Evolutionary conservation across 1,140 invertebrate species (phyloP), one percentile per base, ranked within the genome.

Genomic region (Orussus abietinus): DNA sequence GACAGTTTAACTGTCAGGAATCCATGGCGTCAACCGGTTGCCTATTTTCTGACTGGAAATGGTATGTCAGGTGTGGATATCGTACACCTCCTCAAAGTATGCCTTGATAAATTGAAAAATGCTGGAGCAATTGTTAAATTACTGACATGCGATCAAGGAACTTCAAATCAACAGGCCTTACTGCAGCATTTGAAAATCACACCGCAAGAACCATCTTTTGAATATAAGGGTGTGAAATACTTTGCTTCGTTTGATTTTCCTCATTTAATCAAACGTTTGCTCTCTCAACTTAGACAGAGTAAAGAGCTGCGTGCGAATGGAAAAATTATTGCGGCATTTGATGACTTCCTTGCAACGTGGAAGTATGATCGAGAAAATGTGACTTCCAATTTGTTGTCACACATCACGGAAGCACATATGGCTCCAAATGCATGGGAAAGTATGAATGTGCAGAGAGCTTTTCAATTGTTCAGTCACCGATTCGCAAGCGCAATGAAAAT

Each of bases 391-490:
- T 28, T 55, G 18, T 32, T 58, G 26, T 38, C 28, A 2, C 46
- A 55, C 28, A 49, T 58, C 19, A 47, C 48, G 1, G 33, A 47
- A 37, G 28, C 31, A 13, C 49, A 57, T 40, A 28, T 57, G 3
- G 2, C 25, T 11, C 51, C 49, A 20, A 49, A 53, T 33, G 7
- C 12, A 12, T 57, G 53, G 17, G 40, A 57, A 30, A 29, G 35
- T 0, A 58, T 55, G 52, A 56, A 54, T 14, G 49, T 56, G 7
- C 37, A 46, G 28, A 22, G 37, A 25, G 38, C 45, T 1, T 50
- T 55, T 30, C 49, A 55, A 34, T 10, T 52, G 4, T 31, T 52
- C 3, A 44, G 50, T 18, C 18, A 26, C 17, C 13, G 35, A 13
- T 45, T 26, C 36, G 35, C 50, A 0, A 12, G 21, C 1, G 49